phyloP scores from a whole-genome alignment of 2,888 invertebrate species.

The Selenia dentaria region DNA sequence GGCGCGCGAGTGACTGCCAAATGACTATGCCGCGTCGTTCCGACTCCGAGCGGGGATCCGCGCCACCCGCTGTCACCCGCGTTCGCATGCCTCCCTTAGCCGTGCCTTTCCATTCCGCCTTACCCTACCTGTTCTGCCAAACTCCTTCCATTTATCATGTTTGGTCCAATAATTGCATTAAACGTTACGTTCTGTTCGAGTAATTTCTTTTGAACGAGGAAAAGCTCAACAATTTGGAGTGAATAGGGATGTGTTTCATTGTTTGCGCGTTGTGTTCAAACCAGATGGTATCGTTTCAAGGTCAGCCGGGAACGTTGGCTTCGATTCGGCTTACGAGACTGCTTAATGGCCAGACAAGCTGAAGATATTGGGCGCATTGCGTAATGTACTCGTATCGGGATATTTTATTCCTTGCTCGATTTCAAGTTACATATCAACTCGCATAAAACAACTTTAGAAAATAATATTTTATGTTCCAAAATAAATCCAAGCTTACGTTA shows the following conservation, averaged over 20 bases:
- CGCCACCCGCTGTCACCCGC: conserved; percentile 37
- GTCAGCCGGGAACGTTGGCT: conserved; percentile 45
- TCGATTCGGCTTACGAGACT: conserved; percentile 49
- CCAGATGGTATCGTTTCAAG: conserved; percentile 42
- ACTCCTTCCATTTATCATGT: conserved; percentile 39
- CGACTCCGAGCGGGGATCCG: conserved; percentile 2
- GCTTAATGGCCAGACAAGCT: conserved; percentile 43
- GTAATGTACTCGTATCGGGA: conserved; percentile 38
- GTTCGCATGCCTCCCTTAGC: conserved; percentile 37
- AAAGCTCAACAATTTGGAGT: conserved; percentile 20
- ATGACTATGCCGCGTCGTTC: background rate
- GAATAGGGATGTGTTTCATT: conserved; percentile 24
- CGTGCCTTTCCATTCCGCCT: conserved; percentile 13
- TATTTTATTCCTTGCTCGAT: background rate
- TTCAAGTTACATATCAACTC: background rate
- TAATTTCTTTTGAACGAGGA: conserved; percentile 25
- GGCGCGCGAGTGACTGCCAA: conserved; percentile 68
- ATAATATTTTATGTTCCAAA: background rate
- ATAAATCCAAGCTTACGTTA: background rate
- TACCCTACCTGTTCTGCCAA: conserved; percentile 21
- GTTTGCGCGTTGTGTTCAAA: conserved; percentile 1
- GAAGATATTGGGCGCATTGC: conserved; percentile 58
- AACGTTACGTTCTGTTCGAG: conserved; percentile 20
- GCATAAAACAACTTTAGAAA: conserved; percentile 11
- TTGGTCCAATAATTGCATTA: conserved; percentile 40